A percentile compares a stretch with the other conserved stretches of the same genome.
phyloP scores from a whole-genome alignment of 2,888 invertebrate genomes.

The Artemia sinica region DNA sequence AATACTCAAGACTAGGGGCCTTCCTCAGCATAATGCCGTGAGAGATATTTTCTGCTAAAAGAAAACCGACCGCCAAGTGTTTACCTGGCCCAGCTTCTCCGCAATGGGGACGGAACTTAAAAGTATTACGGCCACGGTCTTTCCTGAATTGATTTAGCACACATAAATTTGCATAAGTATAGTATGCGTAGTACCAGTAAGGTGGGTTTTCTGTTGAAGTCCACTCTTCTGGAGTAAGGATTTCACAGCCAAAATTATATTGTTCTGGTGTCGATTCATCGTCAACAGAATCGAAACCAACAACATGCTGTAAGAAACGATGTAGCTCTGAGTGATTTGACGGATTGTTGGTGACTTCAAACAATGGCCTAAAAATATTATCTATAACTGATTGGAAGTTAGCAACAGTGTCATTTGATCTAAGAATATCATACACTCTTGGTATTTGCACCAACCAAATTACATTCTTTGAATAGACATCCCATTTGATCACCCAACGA shows the following conservation, averaged over 20 bases:
- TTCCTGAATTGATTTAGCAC: constrained; percentile 84
- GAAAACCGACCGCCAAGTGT: constrained; percentile 88
- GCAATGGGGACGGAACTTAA: constrained; percentile 89
- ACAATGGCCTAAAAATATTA: constrained; percentile 86
- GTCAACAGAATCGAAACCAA: constrained; percentile 96
- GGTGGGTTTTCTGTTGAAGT: constrained; percentile 83
- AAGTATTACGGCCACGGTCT: constrained; percentile 76
- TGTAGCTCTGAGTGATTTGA: constrained; percentile 78
- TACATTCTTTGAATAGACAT: constrained; percentile 39
- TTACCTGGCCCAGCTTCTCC: constrained; percentile 96
- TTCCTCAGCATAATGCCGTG: constrained; percentile 89
- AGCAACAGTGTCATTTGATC: constrained; percentile 74
- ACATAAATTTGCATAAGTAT: constrained; percentile 91
- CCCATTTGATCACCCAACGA: constrained; percentile 76
- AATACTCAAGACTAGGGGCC: constrained; percentile 92
- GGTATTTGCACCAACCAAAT: constrained; percentile 96
- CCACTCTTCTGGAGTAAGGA: constrained; percentile 66
- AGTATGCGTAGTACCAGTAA: constrained; percentile 94
- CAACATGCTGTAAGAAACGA: constrained; percentile 57
- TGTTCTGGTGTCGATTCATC: constrained; percentile 98
- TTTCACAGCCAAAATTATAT: constrained; percentile 66
- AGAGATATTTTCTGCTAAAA: constrained; percentile 94
- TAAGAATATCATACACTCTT: constrained; percentile 88
- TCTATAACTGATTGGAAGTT: constrained; percentile 90
- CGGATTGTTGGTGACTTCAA: constrained; percentile 90